These are phyloP conservation scores for Drosophila fuyamai DNA, from an alignment of 1,140 invertebrate species.

Conservation along the genomic window DNA sequence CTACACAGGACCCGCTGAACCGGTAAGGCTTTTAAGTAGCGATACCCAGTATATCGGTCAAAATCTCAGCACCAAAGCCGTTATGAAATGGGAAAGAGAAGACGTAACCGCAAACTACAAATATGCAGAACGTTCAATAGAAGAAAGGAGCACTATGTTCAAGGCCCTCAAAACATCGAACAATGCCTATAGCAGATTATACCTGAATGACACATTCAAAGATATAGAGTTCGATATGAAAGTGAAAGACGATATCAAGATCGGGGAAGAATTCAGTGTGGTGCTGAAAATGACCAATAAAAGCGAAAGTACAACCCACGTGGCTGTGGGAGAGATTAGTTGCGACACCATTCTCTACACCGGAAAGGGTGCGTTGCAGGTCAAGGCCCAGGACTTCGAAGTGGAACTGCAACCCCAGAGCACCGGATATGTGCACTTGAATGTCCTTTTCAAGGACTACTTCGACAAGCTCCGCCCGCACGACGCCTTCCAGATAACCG, in stretches of 20 bases:
- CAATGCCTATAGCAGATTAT: constrained; percentile 93
- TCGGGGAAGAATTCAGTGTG: constrained; percentile 92
- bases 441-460: constrained; percentile 93
- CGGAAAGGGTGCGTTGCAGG: constrained; percentile 89
- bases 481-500: constrained; percentile 94
- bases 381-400: constrained; percentile 90
- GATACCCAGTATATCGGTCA: constrained; percentile 92
- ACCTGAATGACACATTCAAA: constrained; percentile 95
- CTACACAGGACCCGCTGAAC: constrained; percentile 92
- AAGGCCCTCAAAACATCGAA: constrained; percentile 92
- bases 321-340: constrained; percentile 89
- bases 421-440: constrained; percentile 89
- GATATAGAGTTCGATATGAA: constrained; percentile 94
- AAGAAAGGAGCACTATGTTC: constrained; percentile 93
- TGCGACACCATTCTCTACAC: constrained; percentile 93
- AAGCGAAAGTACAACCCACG: constrained; percentile 87
- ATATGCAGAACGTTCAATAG: constrained; percentile 91
- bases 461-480: constrained; percentile 90
- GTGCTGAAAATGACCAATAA: constrained; percentile 91
- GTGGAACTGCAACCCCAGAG: constrained; percentile 87
- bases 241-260: constrained; percentile 93
- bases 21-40: constrained; percentile 92
- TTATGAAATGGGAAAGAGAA: constrained; percentile 91
- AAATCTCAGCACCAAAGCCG: constrained; percentile 94
- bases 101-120: constrained; percentile 95